These are phyloP conservation scores for Enteromius treurensis DNA, from an alignment of 2,797 vertebrate species.

Conservation along the genomic window DNA sequence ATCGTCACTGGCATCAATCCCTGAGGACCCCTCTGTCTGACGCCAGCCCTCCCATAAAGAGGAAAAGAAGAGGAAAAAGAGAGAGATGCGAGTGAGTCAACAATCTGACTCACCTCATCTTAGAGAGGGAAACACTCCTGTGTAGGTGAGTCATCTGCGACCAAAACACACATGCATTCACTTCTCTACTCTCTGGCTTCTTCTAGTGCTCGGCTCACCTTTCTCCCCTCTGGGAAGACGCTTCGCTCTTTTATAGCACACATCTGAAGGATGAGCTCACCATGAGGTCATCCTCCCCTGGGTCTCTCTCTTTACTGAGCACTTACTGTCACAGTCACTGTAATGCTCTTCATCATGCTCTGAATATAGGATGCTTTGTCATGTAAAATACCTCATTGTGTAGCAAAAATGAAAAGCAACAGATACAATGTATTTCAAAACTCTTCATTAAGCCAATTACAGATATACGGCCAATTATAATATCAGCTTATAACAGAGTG, in stretches of 20 bases:
- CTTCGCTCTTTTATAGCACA: slow-evolving; percentile 45
- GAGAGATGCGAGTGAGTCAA: slow-evolving; percentile 60
- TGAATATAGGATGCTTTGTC: background rate
- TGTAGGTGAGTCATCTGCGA: slow-evolving; percentile 50
- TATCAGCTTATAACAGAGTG: background rate
- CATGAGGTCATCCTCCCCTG: slow-evolving; percentile 58
- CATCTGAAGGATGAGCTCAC: slow-evolving; percentile 57
- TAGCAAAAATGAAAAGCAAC: slow-evolving; percentile 18
- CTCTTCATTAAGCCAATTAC: slow-evolving; percentile 16
- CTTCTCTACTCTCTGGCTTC: slow-evolving; percentile 22
- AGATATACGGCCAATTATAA: slow-evolving; percentile 5
- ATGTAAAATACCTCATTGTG: slow-evolving; percentile 21
- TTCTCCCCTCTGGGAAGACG: slow-evolving; percentile 30
- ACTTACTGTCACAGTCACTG: slow-evolving; percentile 40
- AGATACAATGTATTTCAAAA: background rate
- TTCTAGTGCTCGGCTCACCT: slow-evolving; percentile 45
- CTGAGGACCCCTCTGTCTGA: slow-evolving; percentile 54
- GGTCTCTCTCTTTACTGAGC: slow-evolving; percentile 51
- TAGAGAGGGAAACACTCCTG: slow-evolving; percentile 57
- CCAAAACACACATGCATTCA: slow-evolving; percentile 37
- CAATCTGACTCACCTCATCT: slow-evolving; percentile 65
- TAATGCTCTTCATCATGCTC: slow-evolving; percentile 20
- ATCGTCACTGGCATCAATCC: slow-evolving; percentile 52
- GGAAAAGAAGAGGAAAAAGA: slow-evolving; percentile 33
- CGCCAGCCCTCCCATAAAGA: slow-evolving; percentile 45